These are phyloP conservation scores for Aphelocoma californica DNA, from an alignment of 2,797 vertebrate genomes.

Conservation along the genomic window DNA sequence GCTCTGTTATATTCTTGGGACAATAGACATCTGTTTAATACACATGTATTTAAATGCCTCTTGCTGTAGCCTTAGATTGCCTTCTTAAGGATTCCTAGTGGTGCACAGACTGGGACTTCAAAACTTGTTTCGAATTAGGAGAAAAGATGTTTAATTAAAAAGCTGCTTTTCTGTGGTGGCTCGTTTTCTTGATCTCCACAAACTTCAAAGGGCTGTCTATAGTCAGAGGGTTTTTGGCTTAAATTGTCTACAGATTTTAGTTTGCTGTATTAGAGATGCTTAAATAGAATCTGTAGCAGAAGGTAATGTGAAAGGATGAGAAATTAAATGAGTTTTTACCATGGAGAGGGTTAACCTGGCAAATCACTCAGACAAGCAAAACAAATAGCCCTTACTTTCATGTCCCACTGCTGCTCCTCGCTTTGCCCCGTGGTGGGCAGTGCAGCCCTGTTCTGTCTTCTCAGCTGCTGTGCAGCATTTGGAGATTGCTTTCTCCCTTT, in stretches of 20 bases:
- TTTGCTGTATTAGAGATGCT: conserved; percentile 6
- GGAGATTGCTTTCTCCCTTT: neutral
- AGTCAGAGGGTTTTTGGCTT: conserved; percentile 16
- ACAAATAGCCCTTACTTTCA: neutral
- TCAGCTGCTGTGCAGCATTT: neutral
- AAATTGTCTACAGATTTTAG: conserved; percentile 37
- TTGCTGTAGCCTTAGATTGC: neutral
- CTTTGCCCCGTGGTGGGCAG: fast-evolving
- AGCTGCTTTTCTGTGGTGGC: conserved; percentile 25
- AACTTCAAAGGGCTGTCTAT: conserved; percentile 52
- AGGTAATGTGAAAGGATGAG: conserved; percentile 1
- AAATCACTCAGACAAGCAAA: neutral
- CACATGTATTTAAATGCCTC: neutral
- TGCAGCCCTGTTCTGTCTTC: neutral
- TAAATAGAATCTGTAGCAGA: conserved; percentile 8
- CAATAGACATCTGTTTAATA: neutral
- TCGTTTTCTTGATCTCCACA: conserved; percentile 15
- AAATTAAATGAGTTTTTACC: neutral
- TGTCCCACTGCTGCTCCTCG: neutral
- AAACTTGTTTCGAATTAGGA: neutral
- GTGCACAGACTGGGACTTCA: neutral
- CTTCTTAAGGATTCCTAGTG: neutral
- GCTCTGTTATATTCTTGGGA: neutral
- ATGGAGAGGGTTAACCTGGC: neutral
- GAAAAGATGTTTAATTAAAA: conserved; percentile 56